phyloP scores from a whole-genome alignment of 2,888 invertebrate genomes.

The Isoperla grammatica region DNA sequence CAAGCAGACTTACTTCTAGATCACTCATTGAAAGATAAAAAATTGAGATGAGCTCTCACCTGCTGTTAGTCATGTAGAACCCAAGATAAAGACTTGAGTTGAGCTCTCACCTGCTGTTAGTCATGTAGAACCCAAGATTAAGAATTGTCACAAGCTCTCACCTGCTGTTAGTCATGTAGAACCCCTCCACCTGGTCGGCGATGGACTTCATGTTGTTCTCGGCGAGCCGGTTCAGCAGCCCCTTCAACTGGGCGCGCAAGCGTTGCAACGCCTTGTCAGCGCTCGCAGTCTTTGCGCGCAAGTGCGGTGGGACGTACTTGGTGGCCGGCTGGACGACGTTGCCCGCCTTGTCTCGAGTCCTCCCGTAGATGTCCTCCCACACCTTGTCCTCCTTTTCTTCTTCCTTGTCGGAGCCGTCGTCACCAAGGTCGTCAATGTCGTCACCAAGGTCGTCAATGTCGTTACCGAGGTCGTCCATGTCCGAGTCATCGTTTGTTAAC shows the following conservation, averaged over 20 bases:
- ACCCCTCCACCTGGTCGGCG: constrained; percentile 65
- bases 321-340: constrained; percentile 59
- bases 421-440: constrained; percentile 25
- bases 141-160: too few relatives aligned
- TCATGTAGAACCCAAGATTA: too few relatives aligned
- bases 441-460: constrained; percentile 24
- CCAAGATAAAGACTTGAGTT: too few relatives aligned
- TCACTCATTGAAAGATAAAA: too few relatives aligned
- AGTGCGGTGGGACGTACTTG: constrained; percentile 65
- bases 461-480: constrained; percentile 23
- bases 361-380: constrained; percentile 93
- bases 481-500: too few relatives aligned
- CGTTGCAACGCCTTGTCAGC: constrained; percentile 53
- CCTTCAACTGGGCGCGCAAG: constrained; percentile 79
- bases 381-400: constrained; percentile 36
- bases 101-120: too few relatives aligned
- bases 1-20: too few relatives aligned
- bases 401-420: constrained; percentile 27
- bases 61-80: too few relatives aligned
- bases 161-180: constrained; percentile 73
- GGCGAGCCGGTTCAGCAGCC: constrained; percentile 78
- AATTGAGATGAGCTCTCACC: too few relatives aligned
- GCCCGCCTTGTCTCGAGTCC: constrained; percentile 74
- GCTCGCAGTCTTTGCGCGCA: constrained; percentile 52
- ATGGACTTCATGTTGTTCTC: constrained; percentile 86